These are phyloP conservation scores for Atractosteus spatula DNA, from an alignment of 2,113 vertebrate species.

Conservation along the genomic window DNA sequence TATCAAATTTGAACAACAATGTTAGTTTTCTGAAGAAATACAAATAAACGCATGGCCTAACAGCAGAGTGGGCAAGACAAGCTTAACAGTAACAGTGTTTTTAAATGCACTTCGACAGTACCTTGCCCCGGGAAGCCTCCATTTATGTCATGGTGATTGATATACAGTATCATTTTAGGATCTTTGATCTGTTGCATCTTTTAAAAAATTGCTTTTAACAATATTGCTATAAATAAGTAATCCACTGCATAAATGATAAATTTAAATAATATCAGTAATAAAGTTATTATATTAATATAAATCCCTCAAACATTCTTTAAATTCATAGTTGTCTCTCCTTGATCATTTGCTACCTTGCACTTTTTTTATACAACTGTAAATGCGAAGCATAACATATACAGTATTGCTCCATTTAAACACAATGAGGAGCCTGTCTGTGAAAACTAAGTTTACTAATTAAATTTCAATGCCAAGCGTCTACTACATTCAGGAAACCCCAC, in stretches of 20 bases:
- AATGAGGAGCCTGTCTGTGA: too few species aligned
- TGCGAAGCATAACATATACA: too few species aligned
- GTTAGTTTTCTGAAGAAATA: neutral
- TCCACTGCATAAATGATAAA: conserved; percentile 10
- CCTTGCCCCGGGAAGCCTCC: neutral
- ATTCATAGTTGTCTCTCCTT: too few species aligned
- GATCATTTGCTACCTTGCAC: too few species aligned
- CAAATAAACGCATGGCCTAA: neutral
- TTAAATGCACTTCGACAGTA: conserved; percentile 4
- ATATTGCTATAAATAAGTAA: conserved; percentile 13
- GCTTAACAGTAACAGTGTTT: neutral
- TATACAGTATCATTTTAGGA: neutral
- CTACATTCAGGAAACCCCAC: too few species aligned
- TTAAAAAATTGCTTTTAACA: conserved; percentile 15
- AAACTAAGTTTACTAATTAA: too few species aligned
- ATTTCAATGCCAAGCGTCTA: too few species aligned
- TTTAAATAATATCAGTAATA: neutral
- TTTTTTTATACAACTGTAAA: too few species aligned
- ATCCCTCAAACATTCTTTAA: too few species aligned
- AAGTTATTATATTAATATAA: too few species aligned
- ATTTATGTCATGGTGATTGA: conserved; percentile 5
- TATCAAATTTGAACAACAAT: neutral
- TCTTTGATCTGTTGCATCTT: neutral
- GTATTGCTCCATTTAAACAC: too few species aligned
- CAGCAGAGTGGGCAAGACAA: neutral